These are phyloP conservation scores for Leistus spinibarbis DNA, from an alignment of 2,888 invertebrate genomes.

Conservation along the genomic window DNA sequence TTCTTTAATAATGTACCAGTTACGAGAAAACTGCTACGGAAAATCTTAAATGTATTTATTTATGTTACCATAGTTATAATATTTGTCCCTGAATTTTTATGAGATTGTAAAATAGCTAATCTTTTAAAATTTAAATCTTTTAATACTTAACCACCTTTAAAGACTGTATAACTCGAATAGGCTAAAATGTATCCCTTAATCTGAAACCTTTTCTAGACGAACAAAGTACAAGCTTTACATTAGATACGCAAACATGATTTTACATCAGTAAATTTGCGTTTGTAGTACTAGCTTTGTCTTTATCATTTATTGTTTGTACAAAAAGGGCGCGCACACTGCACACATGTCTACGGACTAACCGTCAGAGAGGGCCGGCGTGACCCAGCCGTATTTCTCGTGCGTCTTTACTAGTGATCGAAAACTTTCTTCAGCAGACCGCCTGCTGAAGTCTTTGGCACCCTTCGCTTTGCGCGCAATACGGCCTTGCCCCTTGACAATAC, in stretches of 20 bases:
- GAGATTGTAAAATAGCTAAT: too few relatives aligned
- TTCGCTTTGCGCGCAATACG: constrained; percentile 80
- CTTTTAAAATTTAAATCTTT: too few relatives aligned
- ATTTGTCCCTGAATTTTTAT: too few relatives aligned
- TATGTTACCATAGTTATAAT: too few relatives aligned
- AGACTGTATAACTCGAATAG: too few relatives aligned
- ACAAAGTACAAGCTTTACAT: too few relatives aligned
- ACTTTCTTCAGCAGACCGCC: constrained; percentile 84
- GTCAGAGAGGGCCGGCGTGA: constrained; percentile 83
- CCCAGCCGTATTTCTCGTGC: constrained; percentile 92
- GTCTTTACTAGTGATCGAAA: constrained; percentile 87
- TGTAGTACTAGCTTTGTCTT: constrained; percentile 24
- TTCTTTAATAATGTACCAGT: too few relatives aligned
- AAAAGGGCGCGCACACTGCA: constrained; percentile 8
- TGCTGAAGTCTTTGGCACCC: constrained; percentile 77
- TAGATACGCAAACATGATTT: not conserved
- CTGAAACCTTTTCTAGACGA: too few relatives aligned
- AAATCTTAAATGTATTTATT: too few relatives aligned
- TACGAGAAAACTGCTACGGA: too few relatives aligned
- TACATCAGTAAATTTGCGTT: constrained; percentile 22
- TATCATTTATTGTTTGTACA: constrained; percentile 16
- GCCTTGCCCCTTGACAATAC: constrained; percentile 86
- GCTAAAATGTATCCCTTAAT: too few relatives aligned
- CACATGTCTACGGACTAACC: constrained; percentile 64
- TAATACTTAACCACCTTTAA: too few relatives aligned